Percentiles rank a stretch among this genome's conserved stretches.
These are phyloP conservation scores for Chrysotoxum bicinctum DNA, from an alignment of 2,888 invertebrate genomes.

Conservation along the genomic window DNA sequence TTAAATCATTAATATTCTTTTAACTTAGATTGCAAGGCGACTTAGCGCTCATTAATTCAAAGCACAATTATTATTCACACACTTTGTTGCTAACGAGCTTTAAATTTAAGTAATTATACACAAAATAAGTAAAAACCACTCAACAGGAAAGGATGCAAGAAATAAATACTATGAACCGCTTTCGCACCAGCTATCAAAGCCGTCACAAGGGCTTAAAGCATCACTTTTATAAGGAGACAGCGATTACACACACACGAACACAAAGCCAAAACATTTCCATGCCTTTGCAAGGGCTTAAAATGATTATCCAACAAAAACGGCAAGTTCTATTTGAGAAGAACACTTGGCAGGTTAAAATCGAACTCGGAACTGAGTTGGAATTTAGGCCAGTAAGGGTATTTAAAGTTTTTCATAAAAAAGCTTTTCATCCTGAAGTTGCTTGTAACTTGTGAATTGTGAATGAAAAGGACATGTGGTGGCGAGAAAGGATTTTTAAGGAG, in stretches of 20 bases:
- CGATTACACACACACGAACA: not conserved
- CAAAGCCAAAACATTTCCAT: not conserved
- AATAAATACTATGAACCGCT: not conserved
- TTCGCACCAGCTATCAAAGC: not conserved
- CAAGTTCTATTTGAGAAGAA: not conserved
- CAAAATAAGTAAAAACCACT: constrained; percentile 30
- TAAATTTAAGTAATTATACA: constrained; percentile 46
- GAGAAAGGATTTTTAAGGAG: constrained; percentile 14
- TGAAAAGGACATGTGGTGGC: constrained; percentile 27
- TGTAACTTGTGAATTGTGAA: constrained; percentile 43
- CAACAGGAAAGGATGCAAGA: constrained; percentile 16
- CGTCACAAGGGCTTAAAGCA: not conserved
- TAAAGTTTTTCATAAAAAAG: constrained; percentile 45
- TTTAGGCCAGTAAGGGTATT: constrained; percentile 50
- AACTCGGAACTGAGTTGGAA: constrained; percentile 67
- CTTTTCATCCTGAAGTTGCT: constrained; percentile 20
- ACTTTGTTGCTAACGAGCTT: constrained; percentile 4
- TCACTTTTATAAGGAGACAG: too few species aligned
- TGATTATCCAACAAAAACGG: not conserved
- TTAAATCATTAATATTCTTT: constrained; percentile 29
- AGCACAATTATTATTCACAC: constrained; percentile 17
- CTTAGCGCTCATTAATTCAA: constrained; percentile 24
- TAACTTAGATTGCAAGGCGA: constrained; percentile 7
- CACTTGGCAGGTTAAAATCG: constrained; percentile 44
- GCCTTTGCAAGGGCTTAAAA: not conserved